Evolutionary conservation across 2,888 invertebrate species (phyloP), one percentile per base, ranked within the genome.

Genomic region (Nasonia oneida): DNA sequence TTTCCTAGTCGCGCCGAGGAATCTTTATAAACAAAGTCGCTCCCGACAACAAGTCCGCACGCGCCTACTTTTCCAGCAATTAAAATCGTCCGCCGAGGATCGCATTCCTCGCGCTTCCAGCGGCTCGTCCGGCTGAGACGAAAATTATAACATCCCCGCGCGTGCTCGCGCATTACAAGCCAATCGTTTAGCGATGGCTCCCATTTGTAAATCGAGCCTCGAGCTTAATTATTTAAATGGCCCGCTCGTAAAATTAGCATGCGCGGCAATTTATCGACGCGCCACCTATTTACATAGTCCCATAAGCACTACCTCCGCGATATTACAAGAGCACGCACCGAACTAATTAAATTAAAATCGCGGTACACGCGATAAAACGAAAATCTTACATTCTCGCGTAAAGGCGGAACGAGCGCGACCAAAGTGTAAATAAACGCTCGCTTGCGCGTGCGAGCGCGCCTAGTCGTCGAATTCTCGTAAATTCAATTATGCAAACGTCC

Each of bases 401-500:
- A 77, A 33, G 12, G 33, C 42, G 57, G 57, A 84, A 64, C 64
- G 37, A 84, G 57, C 57, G 76, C 79, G 53, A 10, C n/a, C 67
- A 0, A 81, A 42, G 84, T 76, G 76, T 76, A 84, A 81, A 84
- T 84, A 84, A 81, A 81, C 57, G 77, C 57, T 57, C 1, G 50
- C 8, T 47, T 2, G 50, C 15, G 3, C 14, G 15, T 1, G 18
- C 15, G 14, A 23, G 18, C 57, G 53, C 5, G 33, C 12, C 50
- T 70, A 33, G 67, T 29, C 70, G 57, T 80, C 61, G 18, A 64
- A 73, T 73, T 53, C 83, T 83, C 81, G 77, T 81, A 86, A 86
- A 81, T 83, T 86, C 77, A 86, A 86, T 86, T 86, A 86, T 86
- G 83, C 83, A 86, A 86, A 77, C 77, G 83, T 80, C 80, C 39